Conservation (phyloP, 2,888 invertebrate genomes). For the Rotaria socialis region DNA sequence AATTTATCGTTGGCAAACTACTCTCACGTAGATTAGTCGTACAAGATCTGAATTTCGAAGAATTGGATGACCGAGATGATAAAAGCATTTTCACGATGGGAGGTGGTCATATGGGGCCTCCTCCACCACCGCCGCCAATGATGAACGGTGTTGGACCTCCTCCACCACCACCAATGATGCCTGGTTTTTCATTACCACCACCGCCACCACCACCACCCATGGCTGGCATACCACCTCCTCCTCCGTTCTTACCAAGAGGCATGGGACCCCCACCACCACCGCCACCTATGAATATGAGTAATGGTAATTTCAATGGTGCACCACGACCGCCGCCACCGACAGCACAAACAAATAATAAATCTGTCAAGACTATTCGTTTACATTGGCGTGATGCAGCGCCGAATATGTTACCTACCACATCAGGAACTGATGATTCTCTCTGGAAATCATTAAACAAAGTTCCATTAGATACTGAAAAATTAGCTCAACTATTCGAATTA, state of each 20-base stretch:
- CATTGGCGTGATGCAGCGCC: constrained; percentile 82
- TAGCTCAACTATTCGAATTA: constrained; percentile 94
- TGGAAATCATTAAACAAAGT: constrained; percentile 85
- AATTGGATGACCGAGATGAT: constrained; percentile 81
- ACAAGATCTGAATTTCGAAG: constrained; percentile 93
- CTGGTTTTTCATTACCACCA: constrained; percentile 51
- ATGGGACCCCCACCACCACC: constrained; percentile 50
- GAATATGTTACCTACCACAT: constrained; percentile 46
- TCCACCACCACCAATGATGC: constrained; percentile 60
- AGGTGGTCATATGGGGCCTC: constrained; percentile 73
- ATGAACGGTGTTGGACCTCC: constrained; percentile 48
- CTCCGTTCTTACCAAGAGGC: constrained; percentile 62
- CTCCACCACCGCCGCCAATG: constrained; percentile 62
- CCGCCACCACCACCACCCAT: constrained; percentile 53
- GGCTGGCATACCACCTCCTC: constrained; percentile 47
- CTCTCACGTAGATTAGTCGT: constrained; percentile 66
- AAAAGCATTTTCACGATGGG: constrained; percentile 63
- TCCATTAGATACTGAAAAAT: constrained; percentile 79
- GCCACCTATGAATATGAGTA: constrained; percentile 39
- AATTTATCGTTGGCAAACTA: constrained; percentile 59
- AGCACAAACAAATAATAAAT: not conserved
- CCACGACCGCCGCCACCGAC: not conserved
- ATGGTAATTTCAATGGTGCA: not conserved
- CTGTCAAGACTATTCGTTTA: constrained; percentile 22
- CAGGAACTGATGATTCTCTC: constrained; percentile 62